Percentiles rank a stretch among this genome's conserved stretches.
Conservation (phyloP, 2,797 vertebrate species). For the Hydrocynus forskahlii region DNA sequence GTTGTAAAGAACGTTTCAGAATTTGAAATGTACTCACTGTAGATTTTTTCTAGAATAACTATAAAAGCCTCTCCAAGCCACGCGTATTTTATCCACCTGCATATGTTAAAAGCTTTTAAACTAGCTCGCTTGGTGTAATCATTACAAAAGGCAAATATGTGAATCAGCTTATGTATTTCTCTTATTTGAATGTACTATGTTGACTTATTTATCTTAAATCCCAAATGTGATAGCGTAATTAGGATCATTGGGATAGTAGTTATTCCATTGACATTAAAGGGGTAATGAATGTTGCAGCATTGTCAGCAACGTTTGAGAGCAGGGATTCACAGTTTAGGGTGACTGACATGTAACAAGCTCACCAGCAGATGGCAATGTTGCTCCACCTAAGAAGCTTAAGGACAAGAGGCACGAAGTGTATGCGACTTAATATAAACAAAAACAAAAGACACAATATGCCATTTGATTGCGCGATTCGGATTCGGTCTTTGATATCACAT, state of each 20-base stretch:
- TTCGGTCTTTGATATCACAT: neutral
- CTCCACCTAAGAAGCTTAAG: neutral
- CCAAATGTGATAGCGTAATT: neutral
- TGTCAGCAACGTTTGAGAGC: neutral
- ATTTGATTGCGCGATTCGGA: neutral
- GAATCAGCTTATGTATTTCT: too few species aligned
- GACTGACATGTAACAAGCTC: neutral
- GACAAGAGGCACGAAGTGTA: neutral
- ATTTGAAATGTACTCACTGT: too few species aligned
- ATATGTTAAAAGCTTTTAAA: too few species aligned
- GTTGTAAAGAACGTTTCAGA: too few species aligned
- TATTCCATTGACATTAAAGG: neutral
- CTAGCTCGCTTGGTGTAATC: too few species aligned
- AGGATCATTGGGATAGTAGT: neutral
- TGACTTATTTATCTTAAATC: too few species aligned
- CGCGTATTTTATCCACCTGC: too few species aligned
- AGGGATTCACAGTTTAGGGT: neutral
- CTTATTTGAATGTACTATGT: too few species aligned
- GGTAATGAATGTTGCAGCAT: neutral
- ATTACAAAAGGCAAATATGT: too few species aligned
- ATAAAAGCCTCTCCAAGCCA: too few species aligned
- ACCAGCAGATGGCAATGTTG: conserved; percentile 52
- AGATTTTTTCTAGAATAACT: too few species aligned
- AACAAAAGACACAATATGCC: neutral
- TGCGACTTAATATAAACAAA: neutral